A percentile compares a stretch with the other conserved stretches of the same genome.
Evolutionary conservation across 1,140 invertebrate genomes (phyloP).

Genomic region (Centruroides sculpturatus): DNA sequence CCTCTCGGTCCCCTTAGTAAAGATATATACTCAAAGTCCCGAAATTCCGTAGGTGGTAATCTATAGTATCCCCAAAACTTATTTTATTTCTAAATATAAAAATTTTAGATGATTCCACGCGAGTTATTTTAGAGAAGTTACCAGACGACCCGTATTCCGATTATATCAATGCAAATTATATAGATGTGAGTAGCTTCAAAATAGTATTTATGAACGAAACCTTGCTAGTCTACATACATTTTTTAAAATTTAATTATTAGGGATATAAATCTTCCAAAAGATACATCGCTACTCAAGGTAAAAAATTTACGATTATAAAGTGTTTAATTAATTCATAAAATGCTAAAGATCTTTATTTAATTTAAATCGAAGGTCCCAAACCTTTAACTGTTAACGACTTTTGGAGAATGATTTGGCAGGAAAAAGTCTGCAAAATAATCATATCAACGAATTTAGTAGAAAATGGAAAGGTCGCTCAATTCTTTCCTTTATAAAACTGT

Average conservation of each 20-base stretch:
- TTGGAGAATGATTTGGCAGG: constrained; percentile 64
- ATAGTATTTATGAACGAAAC: neutral
- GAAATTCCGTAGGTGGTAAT: too few relatives aligned
- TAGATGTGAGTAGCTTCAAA: constrained; percentile 26
- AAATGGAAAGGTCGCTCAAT: constrained; percentile 42
- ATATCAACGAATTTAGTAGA: constrained; percentile 65
- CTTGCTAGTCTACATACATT: too few relatives aligned
- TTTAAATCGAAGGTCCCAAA: constrained; percentile 38
- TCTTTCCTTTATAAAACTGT: too few relatives aligned
- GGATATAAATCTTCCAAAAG: constrained; percentile 44
- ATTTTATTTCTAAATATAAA: neutral
- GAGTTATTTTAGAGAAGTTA: constrained; percentile 25
- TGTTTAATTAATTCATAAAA: too few relatives aligned
- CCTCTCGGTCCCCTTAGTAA: too few relatives aligned
- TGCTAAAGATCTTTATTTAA: neutral
- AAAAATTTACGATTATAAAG: neutral
- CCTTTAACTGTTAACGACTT: constrained; percentile 55
- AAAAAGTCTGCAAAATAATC: constrained; percentile 52
- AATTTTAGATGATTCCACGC: constrained; percentile 28
- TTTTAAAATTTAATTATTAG: neutral
- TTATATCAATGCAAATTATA: constrained; percentile 41
- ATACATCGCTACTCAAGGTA: constrained; percentile 65
- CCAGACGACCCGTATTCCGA: constrained; percentile 21
- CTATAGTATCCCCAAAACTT: too few relatives aligned
- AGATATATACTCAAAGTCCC: too few relatives aligned